Evolutionary conservation across 2,113 vertebrate species (phyloP), one percentile per base, ranked within the genome.

Genomic region (Entelurus aequoreus): DNA sequence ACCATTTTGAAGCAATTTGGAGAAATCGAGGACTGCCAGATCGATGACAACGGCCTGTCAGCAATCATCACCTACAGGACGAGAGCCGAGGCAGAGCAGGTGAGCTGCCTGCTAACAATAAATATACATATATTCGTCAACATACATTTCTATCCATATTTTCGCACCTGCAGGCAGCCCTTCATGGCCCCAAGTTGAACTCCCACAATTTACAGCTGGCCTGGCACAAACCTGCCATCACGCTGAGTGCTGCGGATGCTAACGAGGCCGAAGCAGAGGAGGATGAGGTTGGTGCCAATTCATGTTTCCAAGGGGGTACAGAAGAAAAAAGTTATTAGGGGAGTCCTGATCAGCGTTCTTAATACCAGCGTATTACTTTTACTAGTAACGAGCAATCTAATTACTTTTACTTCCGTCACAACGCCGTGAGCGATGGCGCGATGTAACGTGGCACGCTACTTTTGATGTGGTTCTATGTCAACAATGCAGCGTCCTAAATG

Each of bases 21-120:
- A 72, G 95, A 99, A 86, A 97, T 98, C 76, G 96, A 98, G 90
- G 95, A 98, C 83, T 97, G 91, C 87, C 93, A 93, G 77, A 95
- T 98, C 74, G 91, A 95, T 69, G 95, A 97, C 64, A 89, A 87
- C 69, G 90, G 90, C 78, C 89, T 92, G 71, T 90, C 92, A 72
- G 94, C 94, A 0, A 87, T 97, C 80, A 93, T 98, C 88, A 93
- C 92, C 4, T 97, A 93, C 88, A 95, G 90, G 90, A 93, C 92
- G 5, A 91, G 95, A 86, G 91, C 89, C 49, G 96, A 99, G 87
- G 97, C 97, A 48, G 97, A 99, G 87, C 93, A 90, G 87, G 96
- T 98, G 68, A 49, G 62, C 38, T 6, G 4, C 21, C 37, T 8
- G 52, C 36, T 6, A 9, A 46, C 40, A 4, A 19, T 19, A 19